phyloP scores from a whole-genome alignment of 1,140 invertebrate genomes.

The Drosophila willistoni region DNA sequence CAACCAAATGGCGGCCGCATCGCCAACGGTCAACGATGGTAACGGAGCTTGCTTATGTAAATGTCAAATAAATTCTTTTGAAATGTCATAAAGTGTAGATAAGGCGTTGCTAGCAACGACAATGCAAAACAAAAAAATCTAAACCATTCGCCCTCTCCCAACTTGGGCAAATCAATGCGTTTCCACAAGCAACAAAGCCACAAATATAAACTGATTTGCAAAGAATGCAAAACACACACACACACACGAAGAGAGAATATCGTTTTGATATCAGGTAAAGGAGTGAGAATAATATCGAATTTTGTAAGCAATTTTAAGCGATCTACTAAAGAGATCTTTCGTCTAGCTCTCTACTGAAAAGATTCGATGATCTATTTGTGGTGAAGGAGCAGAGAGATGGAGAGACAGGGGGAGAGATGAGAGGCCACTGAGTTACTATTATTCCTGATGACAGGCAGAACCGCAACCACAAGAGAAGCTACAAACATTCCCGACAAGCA shows the following conservation, averaged over 20 bases:
- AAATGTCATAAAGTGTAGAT: constrained; percentile 53
- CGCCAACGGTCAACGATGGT: constrained; percentile 26
- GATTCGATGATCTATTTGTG: background rate
- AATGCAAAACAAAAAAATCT: constrained; percentile 10
- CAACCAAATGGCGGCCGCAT: constrained; percentile 18
- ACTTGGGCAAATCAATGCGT: constrained; percentile 17
- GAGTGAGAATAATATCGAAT: background rate
- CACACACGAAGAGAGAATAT: background rate
- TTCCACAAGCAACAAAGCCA: background rate
- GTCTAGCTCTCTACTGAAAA: background rate
- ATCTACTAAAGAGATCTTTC: background rate
- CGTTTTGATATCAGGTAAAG: too few relatives aligned
- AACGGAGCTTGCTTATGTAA: constrained; percentile 34
- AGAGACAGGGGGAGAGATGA: background rate
- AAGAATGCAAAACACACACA: background rate
- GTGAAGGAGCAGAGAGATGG: background rate
- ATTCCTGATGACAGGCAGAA: constrained; percentile 2
- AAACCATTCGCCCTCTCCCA: background rate
- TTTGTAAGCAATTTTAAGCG: too few relatives aligned
- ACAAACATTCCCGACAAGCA: constrained; percentile 13
- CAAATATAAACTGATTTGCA: constrained; percentile 1
- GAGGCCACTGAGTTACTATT: background rate
- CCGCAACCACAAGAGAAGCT: constrained; percentile 15
- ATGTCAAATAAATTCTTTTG: constrained; percentile 56
- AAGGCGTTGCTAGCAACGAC: constrained; percentile 31